Percentiles rank a stretch among this genome's conserved stretches.
phyloP scores from a whole-genome alignment of 2,113 vertebrate genomes.

The Solenodon paradoxus region DNA sequence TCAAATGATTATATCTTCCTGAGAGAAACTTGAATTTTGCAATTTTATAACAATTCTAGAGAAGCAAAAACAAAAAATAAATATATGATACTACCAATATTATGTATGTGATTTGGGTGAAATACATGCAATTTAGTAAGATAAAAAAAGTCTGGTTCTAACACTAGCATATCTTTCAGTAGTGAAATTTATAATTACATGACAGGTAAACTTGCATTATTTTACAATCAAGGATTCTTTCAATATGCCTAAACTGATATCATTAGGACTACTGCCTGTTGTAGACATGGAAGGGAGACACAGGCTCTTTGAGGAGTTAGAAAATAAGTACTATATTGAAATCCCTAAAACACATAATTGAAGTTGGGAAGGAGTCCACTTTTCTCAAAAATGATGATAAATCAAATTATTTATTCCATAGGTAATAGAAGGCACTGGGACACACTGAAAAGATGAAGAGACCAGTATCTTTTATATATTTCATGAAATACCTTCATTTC shows the following conservation, averaged over 20 bases:
- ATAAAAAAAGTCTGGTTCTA: background rate
- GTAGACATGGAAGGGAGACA: background rate
- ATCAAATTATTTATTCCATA: background rate
- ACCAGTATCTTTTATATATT: background rate
- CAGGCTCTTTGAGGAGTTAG: background rate
- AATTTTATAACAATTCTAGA: background rate
- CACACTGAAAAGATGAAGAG: background rate
- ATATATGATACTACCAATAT: background rate
- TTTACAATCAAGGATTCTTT: background rate
- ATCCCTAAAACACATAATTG: background rate
- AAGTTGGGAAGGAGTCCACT: background rate
- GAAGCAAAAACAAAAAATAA: background rate
- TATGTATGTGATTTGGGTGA: background rate
- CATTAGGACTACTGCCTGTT: background rate
- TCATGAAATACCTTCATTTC: background rate
- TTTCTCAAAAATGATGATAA: background rate
- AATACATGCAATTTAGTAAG: background rate
- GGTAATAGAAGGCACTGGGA: background rate
- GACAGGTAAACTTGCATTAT: background rate
- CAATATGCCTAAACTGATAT: background rate
- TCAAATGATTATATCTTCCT: background rate
- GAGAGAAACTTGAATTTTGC: background rate
- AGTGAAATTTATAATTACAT: background rate
- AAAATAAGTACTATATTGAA: background rate
- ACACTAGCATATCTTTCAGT: background rate